Conservation (phyloP, 2,113 vertebrate genomes). For the Thryonomys swinderianus region DNA sequence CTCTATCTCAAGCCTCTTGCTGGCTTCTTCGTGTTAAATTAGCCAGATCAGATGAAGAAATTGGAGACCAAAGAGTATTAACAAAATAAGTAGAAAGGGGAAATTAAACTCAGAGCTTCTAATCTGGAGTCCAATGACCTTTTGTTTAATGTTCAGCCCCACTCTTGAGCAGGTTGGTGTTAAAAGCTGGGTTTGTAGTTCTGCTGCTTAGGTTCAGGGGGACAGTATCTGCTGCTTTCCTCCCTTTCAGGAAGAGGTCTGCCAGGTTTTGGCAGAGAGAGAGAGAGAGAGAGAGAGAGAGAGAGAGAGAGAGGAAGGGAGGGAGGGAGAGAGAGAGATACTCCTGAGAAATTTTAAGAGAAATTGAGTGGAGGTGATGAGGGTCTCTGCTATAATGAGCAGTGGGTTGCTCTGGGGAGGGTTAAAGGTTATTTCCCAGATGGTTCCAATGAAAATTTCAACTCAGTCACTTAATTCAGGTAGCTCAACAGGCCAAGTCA, state of each 20-base stretch:
- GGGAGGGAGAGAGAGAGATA: too few species aligned
- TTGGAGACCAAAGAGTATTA: not conserved
- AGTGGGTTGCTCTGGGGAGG: conserved; percentile 74
- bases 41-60: not conserved
- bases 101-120: not conserved
- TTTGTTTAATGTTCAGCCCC: conserved; percentile 13
- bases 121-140: not conserved
- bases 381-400: conserved; percentile 84
- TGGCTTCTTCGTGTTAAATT: not conserved
- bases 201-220: conserved; percentile 42
- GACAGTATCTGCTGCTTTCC: conserved; percentile 55
- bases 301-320: too few species aligned
- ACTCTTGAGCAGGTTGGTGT: not conserved
- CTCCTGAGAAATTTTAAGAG: not conserved
- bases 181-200: conserved; percentile 47
- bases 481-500: conserved; percentile 80
- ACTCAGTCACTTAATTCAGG: conserved; percentile 87
- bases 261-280: conserved; percentile 72
- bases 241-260: conserved; percentile 61
- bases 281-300: too few species aligned
- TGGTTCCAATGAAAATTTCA: conserved; percentile 84
- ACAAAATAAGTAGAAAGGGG: not conserved
- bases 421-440: conserved; percentile 87
- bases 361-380: conserved; percentile 54
- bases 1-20: too few species aligned